Evolutionary conservation across 2,797 vertebrate genomes (phyloP).

Genomic region (Enteromius argenteus): DNA sequence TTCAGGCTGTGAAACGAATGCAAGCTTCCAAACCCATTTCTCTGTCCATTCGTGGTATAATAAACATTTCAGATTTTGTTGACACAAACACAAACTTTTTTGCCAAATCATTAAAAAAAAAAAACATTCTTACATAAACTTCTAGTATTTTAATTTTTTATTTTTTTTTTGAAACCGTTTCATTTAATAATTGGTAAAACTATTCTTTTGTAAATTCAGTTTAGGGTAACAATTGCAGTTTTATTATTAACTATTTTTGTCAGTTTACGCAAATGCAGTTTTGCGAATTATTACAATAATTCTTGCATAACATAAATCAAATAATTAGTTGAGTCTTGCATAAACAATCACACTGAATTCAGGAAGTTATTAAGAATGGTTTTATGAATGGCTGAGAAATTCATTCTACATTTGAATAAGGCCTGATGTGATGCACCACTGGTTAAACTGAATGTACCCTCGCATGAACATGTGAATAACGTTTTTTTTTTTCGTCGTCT

Average conservation of each 20-base stretch:
- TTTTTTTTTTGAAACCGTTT: background rate
- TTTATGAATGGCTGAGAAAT: background rate
- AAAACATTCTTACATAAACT: background rate
- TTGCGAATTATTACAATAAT: too few species aligned
- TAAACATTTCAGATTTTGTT: slow-evolving; percentile 53
- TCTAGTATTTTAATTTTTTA: background rate
- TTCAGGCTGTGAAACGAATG: slow-evolving; percentile 32
- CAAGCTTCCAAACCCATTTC: slow-evolving; percentile 37
- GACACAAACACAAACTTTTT: background rate
- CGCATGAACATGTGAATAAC: slow-evolving; percentile 50
- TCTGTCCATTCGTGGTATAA: slow-evolving; percentile 6
- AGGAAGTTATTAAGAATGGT: background rate
- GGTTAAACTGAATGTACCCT: slow-evolving; percentile 29
- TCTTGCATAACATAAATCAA: background rate
- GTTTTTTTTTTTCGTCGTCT: slow-evolving; percentile 2
- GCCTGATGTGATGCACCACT: slow-evolving; percentile 9
- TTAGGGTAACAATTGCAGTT: background rate
- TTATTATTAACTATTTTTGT: background rate
- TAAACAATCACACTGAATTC: background rate
- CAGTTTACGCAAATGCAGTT: background rate
- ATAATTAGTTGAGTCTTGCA: background rate
- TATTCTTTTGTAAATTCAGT: background rate
- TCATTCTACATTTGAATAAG: background rate
- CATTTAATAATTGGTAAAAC: background rate
- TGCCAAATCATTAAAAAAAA: background rate